Percentiles rank a stretch among this genome's conserved stretches.
phyloP scores from a whole-genome alignment of 2,797 vertebrate genomes.

The Cyprinella venusta region DNA sequence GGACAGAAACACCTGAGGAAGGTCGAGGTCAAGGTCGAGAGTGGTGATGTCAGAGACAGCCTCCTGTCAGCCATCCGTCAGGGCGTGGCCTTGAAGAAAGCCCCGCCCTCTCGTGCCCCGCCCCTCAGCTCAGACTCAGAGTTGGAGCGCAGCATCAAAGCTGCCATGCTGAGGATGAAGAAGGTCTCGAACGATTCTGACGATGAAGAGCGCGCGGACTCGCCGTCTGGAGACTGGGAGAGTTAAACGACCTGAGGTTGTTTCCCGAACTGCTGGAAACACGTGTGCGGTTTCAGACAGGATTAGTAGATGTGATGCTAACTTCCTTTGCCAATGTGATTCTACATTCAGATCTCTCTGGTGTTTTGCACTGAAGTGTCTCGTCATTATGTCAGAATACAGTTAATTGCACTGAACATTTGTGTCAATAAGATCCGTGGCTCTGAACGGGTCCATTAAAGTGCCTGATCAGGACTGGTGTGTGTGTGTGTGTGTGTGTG shows the following conservation, averaged over 20 bases:
- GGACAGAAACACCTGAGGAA: conserved; percentile 78
- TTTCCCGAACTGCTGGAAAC: conserved; percentile 15
- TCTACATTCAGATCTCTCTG: not conserved
- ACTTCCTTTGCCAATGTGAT: not conserved
- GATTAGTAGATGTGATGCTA: too few species aligned
- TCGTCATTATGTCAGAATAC: not conserved
- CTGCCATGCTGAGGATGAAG: conserved; percentile 94
- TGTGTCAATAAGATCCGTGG: not conserved
- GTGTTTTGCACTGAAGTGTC: conserved; percentile 23
- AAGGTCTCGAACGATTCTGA: conserved; percentile 89
- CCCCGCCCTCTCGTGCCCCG: conserved; percentile 58
- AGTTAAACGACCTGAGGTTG: conserved; percentile 64
- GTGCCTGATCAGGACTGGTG: not conserved
- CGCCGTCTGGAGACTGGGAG: conserved; percentile 84
- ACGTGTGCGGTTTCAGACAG: not conserved
- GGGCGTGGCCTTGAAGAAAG: conserved; percentile 89
- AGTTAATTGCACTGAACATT: not conserved
- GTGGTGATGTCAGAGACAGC: conserved; percentile 72
- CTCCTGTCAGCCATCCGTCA: conserved; percentile 88
- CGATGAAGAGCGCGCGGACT: conserved; percentile 80
- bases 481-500: too few species aligned
- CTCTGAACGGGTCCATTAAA: not conserved
- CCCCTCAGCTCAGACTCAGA: conserved; percentile 71
- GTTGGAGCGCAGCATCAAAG: conserved; percentile 92
- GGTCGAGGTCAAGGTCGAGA: conserved; percentile 53